Base-by-base conservation (phyloP, 1,140 invertebrate genomes). In the Dermatophagoides farinae region DNA sequence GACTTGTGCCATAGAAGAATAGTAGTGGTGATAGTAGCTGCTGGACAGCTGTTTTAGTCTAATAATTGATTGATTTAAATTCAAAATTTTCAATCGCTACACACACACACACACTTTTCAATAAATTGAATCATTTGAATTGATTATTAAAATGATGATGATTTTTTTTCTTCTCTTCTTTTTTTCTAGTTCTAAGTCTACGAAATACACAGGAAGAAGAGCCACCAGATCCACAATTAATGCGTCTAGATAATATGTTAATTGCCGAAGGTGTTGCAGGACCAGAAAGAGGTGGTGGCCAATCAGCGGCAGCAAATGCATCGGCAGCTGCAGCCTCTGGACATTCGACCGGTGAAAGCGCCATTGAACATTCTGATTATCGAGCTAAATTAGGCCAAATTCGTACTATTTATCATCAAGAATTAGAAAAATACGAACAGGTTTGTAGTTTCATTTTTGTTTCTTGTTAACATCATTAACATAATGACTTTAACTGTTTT, bases 171-270 rank as follows among this genome's bases (percentile, higher is more conserved):
- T 64, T 66, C 68, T 50, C 23, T 37, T 64, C 68, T 44, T 25
- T 38, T 4, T 5, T 6, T 38, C 14, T 76, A 88, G 92, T 95
- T 40, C 76, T 97, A 61, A 95, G 88, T 65, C 80, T 97, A 68
- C 80, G 91, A 66, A 95, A 95, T 72, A 89, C 88, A 65, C 91
- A 97, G 77, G 93, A 97, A 74, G 93, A 98, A 71, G 93, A 97
- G 69, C 90, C 92, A 0, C 91, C 93, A 70, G 93, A 98, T 77
- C 93, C 95, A 0, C 93, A 99, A 71, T 75, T 99, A 62, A 97
- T 98, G 88, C 78, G 96, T 66, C 74, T 99, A 70, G 95, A 99
- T 75, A 99, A 99, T 74, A 99, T 99, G 96, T 77, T 99, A 70
- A 93, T 97, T 66, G 96, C 96, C 0, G 96, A 99, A 74, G 95